Evolutionary conservation across 2,113 vertebrate genomes (phyloP).

Genomic region (Rhipidura dahli): DNA sequence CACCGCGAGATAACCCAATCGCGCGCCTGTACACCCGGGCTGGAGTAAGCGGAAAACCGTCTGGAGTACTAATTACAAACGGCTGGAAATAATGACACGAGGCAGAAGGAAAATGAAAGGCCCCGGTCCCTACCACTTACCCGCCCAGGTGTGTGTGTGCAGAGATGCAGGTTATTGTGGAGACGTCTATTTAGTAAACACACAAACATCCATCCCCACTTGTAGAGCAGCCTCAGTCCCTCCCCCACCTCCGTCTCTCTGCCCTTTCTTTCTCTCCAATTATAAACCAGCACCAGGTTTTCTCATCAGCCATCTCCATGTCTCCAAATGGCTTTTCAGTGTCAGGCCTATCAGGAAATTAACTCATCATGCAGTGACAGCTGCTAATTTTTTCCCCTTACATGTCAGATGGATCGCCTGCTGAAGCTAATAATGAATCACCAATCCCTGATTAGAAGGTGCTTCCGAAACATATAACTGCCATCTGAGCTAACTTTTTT

Average conservation of each 20-base stretch:
- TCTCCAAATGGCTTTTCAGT: conserved; percentile 84
- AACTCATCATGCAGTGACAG: conserved; percentile 95
- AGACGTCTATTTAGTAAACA: conserved; percentile 16
- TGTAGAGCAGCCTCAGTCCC: conserved; percentile 24
- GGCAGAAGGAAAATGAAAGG: conserved; percentile 26
- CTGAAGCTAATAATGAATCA: conserved; percentile 95
- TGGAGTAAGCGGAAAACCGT: not conserved
- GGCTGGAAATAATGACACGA: conserved; percentile 30
- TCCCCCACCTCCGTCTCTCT: conserved; percentile 41
- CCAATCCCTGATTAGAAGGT: conserved; percentile 91
- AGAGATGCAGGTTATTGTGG: not conserved
- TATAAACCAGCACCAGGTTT: conserved; percentile 87
- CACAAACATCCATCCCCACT: conserved; percentile 42
- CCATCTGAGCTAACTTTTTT: conserved; percentile 79
- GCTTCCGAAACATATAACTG: conserved; percentile 83
- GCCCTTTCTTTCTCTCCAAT: conserved; percentile 86
- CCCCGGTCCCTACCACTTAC: not conserved
- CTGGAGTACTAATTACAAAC: conserved; percentile 61
- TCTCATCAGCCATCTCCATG: conserved; percentile 84
- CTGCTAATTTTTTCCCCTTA: conserved; percentile 96
- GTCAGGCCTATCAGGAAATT: conserved; percentile 97
- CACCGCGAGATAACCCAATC: conserved; percentile 53
- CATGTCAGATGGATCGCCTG: conserved; percentile 91
- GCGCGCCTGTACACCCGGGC: not conserved
- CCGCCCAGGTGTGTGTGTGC: not conserved